These are phyloP conservation scores for Laothoe populi DNA, from an alignment of 2,888 invertebrate genomes.

Conservation along the genomic window DNA sequence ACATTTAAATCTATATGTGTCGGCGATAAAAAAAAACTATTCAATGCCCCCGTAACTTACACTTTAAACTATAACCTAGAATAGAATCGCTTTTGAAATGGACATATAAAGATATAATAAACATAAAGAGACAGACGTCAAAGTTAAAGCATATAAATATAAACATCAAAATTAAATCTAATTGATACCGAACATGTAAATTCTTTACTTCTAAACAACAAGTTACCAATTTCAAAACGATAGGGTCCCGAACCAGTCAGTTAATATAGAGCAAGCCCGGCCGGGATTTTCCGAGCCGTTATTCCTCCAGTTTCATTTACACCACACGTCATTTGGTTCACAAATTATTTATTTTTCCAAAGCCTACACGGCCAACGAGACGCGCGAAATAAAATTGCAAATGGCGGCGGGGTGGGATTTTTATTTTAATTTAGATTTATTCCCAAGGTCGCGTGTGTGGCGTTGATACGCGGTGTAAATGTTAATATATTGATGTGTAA, in stretches of 20 bases:
- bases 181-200: no score
- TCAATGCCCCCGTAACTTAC: no score
- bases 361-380: not conserved
- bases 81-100: no score
- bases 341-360: conserved; percentile 19
- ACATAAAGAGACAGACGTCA: no score
- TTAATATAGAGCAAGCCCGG: not conserved
- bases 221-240: not conserved
- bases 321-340: conserved; percentile 12
- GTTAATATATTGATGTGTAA: not conserved
- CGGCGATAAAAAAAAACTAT: no score
- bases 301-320: conserved; percentile 1
- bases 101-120: no score
- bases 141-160: no score
- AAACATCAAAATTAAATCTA: no score
- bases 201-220: no score
- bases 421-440: conserved; percentile 23
- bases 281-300: not conserved
- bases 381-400: conserved; percentile 13
- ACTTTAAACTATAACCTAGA: no score
- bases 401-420: conserved; percentile 8
- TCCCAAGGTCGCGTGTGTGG: not conserved
- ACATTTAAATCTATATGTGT: no score
- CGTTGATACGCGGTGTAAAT: not conserved
- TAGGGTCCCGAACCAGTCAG: not conserved